Conservation (phyloP, 2,888 invertebrate species). For the Campoletis raptor region DNA sequence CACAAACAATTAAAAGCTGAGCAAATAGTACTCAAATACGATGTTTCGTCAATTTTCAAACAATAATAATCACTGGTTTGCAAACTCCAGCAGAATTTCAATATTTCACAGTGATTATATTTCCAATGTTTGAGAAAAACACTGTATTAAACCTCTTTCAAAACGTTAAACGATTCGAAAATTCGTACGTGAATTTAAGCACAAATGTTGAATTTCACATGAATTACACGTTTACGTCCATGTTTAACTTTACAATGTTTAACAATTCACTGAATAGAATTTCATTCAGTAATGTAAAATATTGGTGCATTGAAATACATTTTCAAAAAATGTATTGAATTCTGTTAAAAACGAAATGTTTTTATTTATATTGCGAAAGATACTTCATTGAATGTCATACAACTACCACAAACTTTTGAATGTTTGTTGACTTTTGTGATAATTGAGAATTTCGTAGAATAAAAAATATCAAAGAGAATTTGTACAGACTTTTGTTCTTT, state of each 20-base stretch:
- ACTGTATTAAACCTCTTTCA: not conserved
- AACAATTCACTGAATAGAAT: not conserved
- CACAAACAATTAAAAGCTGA: not conserved
- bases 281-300: not conserved
- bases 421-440: too few species aligned
- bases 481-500: not conserved
- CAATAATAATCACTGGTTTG: not conserved
- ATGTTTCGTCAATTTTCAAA: not conserved
- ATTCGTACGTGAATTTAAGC: not conserved
- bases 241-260: not conserved
- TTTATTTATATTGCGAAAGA: too few species aligned
- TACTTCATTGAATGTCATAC: not conserved
- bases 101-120: not conserved
- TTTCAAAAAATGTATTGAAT: too few species aligned
- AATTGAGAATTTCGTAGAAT: not conserved
- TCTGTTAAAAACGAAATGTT: too few species aligned
- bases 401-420: too few species aligned
- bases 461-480: not conserved
- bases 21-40: not conserved
- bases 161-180: not conserved
- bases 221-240: too few species aligned
- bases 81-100: not conserved
- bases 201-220: not conserved
- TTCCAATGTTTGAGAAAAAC: not conserved
- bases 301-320: too few species aligned